Evolutionary conservation across 1,140 invertebrate species (phyloP).

Genomic region (Drosophila sp.): DNA sequence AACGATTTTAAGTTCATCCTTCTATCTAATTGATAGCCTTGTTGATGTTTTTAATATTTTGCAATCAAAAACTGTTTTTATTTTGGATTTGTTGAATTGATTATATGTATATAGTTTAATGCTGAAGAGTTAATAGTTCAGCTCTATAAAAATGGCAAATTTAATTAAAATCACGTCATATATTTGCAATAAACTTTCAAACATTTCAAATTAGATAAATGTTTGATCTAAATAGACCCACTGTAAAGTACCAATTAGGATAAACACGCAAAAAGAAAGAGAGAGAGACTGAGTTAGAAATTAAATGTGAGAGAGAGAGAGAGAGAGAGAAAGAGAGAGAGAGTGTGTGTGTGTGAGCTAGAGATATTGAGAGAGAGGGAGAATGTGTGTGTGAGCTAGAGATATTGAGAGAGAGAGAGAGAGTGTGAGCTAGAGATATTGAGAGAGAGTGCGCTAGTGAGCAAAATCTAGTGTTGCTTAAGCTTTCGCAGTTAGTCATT

Average conservation of each 20-base stretch:
- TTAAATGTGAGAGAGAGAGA: no score
- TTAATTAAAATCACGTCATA: no score
- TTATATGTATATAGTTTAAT: no score
- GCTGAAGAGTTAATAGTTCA: no score
- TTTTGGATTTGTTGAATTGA: no score
- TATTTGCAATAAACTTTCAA: background rate
- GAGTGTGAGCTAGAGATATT: background rate
- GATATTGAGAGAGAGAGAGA: constrained; percentile 5
- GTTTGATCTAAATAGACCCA: constrained; percentile 22
- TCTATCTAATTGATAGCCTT: no score
- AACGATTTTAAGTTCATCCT: no score
- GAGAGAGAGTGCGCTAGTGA: background rate
- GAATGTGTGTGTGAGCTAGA: constrained; percentile 26
- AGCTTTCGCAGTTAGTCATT: constrained; percentile 10
- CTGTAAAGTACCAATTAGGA: background rate
- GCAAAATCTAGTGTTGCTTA: background rate
- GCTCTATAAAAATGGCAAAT: no score
- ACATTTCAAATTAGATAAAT: constrained; percentile 2
- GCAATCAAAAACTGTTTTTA: no score
- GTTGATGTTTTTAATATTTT: no score
- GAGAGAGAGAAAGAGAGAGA: background rate
- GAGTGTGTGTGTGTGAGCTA: constrained; percentile 21
- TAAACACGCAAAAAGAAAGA: constrained; percentile 8
- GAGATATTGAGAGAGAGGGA: constrained; percentile 10
- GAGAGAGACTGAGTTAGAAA: background rate